Percentiles rank a stretch among this genome's conserved stretches.
Conservation (phyloP, 2,888 invertebrate genomes). For the Drosophila prolongata region DNA sequence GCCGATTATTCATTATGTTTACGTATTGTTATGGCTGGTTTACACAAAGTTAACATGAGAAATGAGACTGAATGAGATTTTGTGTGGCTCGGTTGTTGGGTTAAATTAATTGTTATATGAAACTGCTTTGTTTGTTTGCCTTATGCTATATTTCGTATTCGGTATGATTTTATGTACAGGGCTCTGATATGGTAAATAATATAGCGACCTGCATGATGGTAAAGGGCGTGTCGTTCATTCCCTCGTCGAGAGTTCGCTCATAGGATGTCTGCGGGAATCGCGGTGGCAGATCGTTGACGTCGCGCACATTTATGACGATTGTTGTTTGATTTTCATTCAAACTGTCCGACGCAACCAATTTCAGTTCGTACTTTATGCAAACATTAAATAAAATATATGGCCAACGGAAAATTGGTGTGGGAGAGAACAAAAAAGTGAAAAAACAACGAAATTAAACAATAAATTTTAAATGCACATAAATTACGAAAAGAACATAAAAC, state of each 20-base stretch:
- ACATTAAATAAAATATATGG: slow-evolving; percentile 53
- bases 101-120: slow-evolving; percentile 61
- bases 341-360: slow-evolving; percentile 95
- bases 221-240: slow-evolving; percentile 88
- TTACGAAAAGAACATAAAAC: slow-evolving; percentile 28
- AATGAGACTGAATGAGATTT: slow-evolving; percentile 50
- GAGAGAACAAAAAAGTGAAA: slow-evolving; percentile 57
- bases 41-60: slow-evolving; percentile 48
- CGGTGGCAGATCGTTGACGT: slow-evolving; percentile 96
- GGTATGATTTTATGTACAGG: slow-evolving; percentile 34
- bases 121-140: slow-evolving; percentile 32
- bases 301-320: slow-evolving; percentile 92
- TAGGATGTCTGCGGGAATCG: slow-evolving; percentile 90
- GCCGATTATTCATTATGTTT: slow-evolving; percentile 38
- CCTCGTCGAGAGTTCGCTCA: slow-evolving; percentile 90
- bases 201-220: slow-evolving; percentile 90
- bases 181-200: slow-evolving; percentile 34
- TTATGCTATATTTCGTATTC: slow-evolving; percentile 27
- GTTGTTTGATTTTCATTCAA: slow-evolving; percentile 94
- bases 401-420: slow-evolving; percentile 21
- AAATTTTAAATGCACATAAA: slow-evolving; percentile 41
- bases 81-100: slow-evolving; percentile 31
- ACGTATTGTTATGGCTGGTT: slow-evolving; percentile 39
- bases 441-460: slow-evolving; percentile 63
- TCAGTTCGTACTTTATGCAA: slow-evolving; percentile 89